phyloP scores from a whole-genome alignment of 1,140 invertebrate genomes.

The Octopus sinensis region DNA sequence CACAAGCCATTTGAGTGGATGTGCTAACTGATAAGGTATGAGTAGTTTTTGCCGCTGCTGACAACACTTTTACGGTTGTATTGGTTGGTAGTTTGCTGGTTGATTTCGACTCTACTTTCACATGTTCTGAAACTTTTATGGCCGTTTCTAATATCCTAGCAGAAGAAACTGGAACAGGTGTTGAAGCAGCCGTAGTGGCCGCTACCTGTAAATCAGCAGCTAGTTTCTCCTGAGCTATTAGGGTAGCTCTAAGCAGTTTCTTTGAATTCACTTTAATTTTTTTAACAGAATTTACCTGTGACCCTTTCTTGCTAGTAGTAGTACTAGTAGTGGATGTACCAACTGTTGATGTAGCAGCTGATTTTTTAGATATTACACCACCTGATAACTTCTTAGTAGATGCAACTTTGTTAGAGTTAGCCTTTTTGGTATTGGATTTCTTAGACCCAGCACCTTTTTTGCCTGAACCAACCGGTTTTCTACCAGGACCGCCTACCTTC shows the following conservation, averaged over 20 bases:
- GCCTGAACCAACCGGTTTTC: no score
- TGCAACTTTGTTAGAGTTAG: neutral
- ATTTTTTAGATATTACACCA: neutral
- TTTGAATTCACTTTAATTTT: neutral
- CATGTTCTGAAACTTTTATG: no score
- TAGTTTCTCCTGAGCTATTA: neutral
- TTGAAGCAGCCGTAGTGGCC: neutral
- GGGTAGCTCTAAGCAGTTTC: neutral
- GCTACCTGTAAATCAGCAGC: neutral
- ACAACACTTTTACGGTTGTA: no score
- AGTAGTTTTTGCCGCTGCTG: no score
- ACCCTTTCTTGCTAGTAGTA: neutral
- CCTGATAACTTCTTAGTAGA: neutral
- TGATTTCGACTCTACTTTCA: no score
- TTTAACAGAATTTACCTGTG: neutral
- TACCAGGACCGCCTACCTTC: no score
- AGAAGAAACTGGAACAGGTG: no score
- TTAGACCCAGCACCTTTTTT: neutral
- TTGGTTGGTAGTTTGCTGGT: no score
- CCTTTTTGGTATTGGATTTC: no score
- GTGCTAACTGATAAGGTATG: no score
- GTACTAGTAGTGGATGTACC: neutral
- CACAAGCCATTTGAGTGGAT: no score
- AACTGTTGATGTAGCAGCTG: neutral
- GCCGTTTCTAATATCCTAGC: no score